Base-by-base conservation (phyloP, 2,797 vertebrate species). In the Peromyscus nudipes region DNA sequence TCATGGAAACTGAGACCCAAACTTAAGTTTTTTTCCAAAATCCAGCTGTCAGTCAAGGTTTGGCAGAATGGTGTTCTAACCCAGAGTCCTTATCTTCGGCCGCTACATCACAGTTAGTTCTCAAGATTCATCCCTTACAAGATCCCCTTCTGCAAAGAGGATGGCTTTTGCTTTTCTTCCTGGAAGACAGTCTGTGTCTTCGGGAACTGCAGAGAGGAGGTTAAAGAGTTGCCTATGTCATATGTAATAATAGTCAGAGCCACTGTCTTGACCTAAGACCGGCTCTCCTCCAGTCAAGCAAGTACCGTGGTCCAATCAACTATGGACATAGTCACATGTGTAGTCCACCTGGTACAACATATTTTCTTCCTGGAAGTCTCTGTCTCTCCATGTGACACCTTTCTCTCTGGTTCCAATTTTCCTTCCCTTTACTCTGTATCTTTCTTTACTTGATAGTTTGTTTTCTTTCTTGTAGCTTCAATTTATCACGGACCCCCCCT, bases 161-260 rank as follows among this genome's bases (percentile, higher is more conserved):
- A 34, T 62, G 23, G n/a, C 60, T 93, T 23, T 84, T 43, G 27
- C 52, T 89, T 64, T 89, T 73, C 55, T 46, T 65, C 17, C 71
- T 64, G 57, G 40, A 55, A 71, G 29, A 77, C 40, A 79, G 17
- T 31, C 27, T 92, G 25, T 92, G 25, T 79, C 40, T 64, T 40
- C 69, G 69, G 92, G 91, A 79, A 73, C 89, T 7, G 57, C 80
- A 62, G 57, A 21, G 85, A 40, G 40, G 69, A 82, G 43, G 21
- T 83, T 89, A 76, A 77, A 83, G 43, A 43, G 77, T 92, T 31
- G 3, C 34, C 52, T 8, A 2, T 71, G 21, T 60, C 80, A 71
- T 77, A 31, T 67, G 40, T 40, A 84, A 13, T 69, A 75, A 69
- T 43, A 89, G 85, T 92, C 67, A 92, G 85, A 95, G 79, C 52